phyloP scores from a whole-genome alignment of 2,113 vertebrate genomes.

The Neofelis nebulosa region DNA sequence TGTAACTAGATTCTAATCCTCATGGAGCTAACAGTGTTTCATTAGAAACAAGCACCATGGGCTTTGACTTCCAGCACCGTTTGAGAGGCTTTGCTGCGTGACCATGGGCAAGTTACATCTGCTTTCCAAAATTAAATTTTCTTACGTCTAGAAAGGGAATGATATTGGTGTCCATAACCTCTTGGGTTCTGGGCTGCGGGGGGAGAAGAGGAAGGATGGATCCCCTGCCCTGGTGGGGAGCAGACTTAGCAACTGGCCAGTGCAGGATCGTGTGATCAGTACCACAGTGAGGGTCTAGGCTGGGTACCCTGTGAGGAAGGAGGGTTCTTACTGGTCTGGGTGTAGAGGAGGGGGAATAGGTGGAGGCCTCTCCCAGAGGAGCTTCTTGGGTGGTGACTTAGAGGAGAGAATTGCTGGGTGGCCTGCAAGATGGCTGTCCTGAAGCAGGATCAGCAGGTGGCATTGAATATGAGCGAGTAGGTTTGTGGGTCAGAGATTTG shows the following conservation, averaged over 20 bases:
- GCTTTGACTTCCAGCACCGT: background rate
- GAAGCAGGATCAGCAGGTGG: background rate
- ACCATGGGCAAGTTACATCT: no score
- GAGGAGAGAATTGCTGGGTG: no score
- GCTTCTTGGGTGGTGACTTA: background rate
- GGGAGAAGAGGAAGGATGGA: background rate
- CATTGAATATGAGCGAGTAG: accelerated
- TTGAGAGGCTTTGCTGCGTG: background rate
- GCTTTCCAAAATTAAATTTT: background rate
- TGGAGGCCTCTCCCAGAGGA: background rate
- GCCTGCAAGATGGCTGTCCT: accelerated
- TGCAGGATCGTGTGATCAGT: accelerated
- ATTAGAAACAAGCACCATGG: background rate
- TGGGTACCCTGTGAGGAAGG: accelerated
- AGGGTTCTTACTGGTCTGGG: background rate
- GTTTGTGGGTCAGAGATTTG: background rate
- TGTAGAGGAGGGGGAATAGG: background rate
- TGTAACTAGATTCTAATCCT: no score
- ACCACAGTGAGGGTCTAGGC: accelerated
- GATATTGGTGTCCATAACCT: accelerated
- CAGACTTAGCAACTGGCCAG: background rate
- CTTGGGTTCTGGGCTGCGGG: no score
- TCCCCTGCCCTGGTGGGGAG: background rate
- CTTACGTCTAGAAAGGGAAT: background rate
- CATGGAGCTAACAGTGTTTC: accelerated